Evolutionary conservation across 2,113 vertebrate species (phyloP).

Genomic region (Misgurnus anguillicaudatus): DNA sequence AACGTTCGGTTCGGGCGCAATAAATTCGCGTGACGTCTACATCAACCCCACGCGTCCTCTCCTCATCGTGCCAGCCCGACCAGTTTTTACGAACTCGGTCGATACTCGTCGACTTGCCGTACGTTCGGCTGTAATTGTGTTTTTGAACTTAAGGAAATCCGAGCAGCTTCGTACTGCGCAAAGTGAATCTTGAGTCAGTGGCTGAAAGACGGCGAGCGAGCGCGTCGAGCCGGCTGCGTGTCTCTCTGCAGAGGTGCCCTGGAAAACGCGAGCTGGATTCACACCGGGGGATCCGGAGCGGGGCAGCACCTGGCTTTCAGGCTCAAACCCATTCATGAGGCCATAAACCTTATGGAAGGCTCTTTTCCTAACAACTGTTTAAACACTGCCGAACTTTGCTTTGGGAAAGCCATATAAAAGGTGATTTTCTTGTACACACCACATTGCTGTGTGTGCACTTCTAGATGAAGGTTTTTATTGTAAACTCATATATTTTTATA

Average conservation of each 20-base stretch:
- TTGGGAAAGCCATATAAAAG: background rate
- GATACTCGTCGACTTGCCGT: background rate
- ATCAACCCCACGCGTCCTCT: slow-evolving; percentile 17
- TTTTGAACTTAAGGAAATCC: slow-evolving; percentile 37
- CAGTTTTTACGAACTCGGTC: background rate
- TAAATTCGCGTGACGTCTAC: background rate
- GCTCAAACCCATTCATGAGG: background rate
- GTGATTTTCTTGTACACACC: background rate
- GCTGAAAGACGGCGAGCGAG: slow-evolving; percentile 58
- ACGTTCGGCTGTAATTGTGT: no score
- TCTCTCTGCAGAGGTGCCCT: slow-evolving; percentile 63
- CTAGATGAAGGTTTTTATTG: background rate
- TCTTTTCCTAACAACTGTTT: slow-evolving; percentile 1
- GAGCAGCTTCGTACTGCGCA: slow-evolving; percentile 13
- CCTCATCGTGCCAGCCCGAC: slow-evolving; percentile 20
- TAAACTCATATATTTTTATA: no score
- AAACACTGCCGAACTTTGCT: background rate
- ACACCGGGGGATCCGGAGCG: background rate
- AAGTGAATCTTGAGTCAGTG: slow-evolving; percentile 56
- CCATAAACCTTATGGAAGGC: slow-evolving; percentile 7
- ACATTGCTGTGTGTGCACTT: background rate
- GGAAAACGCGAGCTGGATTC: slow-evolving; percentile 65
- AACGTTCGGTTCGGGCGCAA: background rate
- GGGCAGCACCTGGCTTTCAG: background rate
- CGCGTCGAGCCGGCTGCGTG: slow-evolving; percentile 63